Evolutionary conservation across 2,888 invertebrate genomes (phyloP).

Genomic region (Eristalis arbustorum): DNA sequence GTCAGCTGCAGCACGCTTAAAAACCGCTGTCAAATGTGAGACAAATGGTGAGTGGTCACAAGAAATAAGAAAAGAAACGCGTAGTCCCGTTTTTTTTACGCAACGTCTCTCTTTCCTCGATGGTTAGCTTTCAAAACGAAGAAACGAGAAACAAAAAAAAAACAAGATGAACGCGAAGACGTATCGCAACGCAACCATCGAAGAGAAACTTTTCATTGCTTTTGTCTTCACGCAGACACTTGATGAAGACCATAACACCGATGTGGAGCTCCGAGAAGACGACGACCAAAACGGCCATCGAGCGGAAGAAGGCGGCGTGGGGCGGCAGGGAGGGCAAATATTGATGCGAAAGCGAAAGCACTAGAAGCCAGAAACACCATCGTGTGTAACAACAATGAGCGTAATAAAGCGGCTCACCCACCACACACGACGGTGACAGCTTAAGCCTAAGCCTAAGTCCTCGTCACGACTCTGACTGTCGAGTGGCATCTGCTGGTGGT

Average conservation of each 20-base stretch:
- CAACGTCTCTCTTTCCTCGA: constrained; percentile 35
- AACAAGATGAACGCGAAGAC: neutral
- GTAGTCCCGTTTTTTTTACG: constrained; percentile 51
- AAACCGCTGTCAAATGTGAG: neutral
- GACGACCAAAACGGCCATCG: neutral
- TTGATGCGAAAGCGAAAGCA: constrained; percentile 37
- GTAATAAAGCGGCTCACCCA: constrained; percentile 38
- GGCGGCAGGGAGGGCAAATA: neutral
- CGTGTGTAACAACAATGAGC: constrained; percentile 38
- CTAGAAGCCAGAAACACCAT: constrained; percentile 26
- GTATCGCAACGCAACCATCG: constrained; percentile 44
- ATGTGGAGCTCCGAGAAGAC: neutral
- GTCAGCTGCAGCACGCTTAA: neutral
- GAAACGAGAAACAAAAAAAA: neutral
- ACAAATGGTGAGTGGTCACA: neutral
- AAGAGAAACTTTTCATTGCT: constrained; percentile 62
- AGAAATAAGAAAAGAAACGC: neutral
- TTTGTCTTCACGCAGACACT: constrained; percentile 56
- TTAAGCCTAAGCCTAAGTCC: constrained; percentile 16
- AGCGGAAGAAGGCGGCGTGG: neutral
- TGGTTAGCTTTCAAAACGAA: constrained; percentile 56
- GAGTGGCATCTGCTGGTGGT: neutral
- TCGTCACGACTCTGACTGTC: neutral
- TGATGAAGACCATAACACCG: neutral
- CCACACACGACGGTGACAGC: constrained; percentile 41